These are phyloP conservation scores for Zoanthus sansibaricus DNA, from an alignment of 92 coral and sea anemone species.

Conservation along the genomic window DNA sequence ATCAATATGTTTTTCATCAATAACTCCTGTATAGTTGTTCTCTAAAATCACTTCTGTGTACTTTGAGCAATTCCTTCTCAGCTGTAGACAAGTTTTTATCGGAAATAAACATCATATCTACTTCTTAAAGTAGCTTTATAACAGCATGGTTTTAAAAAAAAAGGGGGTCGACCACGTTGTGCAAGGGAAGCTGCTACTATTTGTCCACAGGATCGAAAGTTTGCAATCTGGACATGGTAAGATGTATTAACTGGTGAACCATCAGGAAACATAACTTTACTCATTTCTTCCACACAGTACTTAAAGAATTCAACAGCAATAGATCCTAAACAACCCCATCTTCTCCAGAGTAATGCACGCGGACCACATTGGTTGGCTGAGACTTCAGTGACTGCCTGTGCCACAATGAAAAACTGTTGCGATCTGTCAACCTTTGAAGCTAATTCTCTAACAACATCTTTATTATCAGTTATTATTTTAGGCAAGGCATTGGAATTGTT, in stretches of 20 bases:
- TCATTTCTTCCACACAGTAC: neutral
- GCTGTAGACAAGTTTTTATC: constrained; percentile 46
- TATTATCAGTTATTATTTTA: neutral
- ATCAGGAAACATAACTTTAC: neutral
- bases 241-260: constrained; percentile 1
- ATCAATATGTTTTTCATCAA: constrained; percentile 43
- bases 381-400: constrained; percentile 13
- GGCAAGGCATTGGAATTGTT: constrained; percentile 1
- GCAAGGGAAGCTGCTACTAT: constrained; percentile 6
- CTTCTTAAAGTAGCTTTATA: constrained; percentile 43
- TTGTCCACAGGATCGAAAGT: neutral
- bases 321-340: constrained; percentile 11
- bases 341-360: constrained; percentile 15
- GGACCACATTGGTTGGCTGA: neutral
- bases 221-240: neutral
- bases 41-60: constrained; percentile 63
- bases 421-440: constrained; percentile 10
- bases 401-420: constrained; percentile 28
- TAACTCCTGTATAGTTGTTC: constrained; percentile 65
- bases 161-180: constrained; percentile 8
- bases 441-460: constrained; percentile 6
- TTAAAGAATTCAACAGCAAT: constrained; percentile 15
- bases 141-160: constrained; percentile 7
- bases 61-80: constrained; percentile 59
- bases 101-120: constrained; percentile 64